Percentiles rank a stretch among this genome's conserved stretches.
Evolutionary conservation across 1,140 invertebrate genomes (phyloP).

Genomic region (Odontomachus brunneus): DNA sequence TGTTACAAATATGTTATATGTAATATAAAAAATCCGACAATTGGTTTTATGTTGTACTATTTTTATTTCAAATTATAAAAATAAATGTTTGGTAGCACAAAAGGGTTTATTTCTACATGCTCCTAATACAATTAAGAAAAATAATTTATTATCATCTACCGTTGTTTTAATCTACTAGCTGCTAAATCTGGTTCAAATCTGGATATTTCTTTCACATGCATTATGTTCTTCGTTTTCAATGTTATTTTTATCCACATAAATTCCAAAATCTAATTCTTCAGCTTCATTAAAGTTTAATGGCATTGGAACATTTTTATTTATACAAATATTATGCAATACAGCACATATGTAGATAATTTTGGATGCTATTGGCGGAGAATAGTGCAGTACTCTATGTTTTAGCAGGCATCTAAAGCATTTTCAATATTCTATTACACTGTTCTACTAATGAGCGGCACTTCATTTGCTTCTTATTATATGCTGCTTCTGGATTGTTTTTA

Average conservation of each 20-base stretch:
- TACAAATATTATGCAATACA: constrained; percentile 31
- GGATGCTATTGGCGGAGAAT: constrained; percentile 3
- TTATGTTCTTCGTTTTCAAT: neutral
- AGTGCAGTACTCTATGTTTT: constrained; percentile 1
- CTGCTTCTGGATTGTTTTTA: constrained; percentile 68
- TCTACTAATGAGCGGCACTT: too few species aligned
- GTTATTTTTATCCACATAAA: neutral
- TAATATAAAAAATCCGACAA: too few species aligned
- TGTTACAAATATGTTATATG: too few species aligned
- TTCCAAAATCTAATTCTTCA: constrained; percentile 4
- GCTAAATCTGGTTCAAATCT: neutral
- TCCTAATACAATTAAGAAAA: too few species aligned
- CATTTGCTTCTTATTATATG: too few species aligned
- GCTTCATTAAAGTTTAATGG: neutral
- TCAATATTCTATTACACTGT: too few species aligned
- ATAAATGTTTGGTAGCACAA: too few species aligned
- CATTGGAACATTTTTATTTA: constrained; percentile 9
- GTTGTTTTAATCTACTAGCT: too few species aligned
- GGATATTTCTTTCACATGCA: neutral
- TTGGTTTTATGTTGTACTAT: too few species aligned
- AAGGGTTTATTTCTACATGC: too few species aligned
- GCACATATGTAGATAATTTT: constrained; percentile 33
- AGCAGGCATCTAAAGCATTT: constrained; percentile 79
- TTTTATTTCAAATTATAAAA: too few species aligned
- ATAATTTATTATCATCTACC: too few species aligned